phyloP scores from a whole-genome alignment of 2,888 invertebrate species.

The Theodoxus fluviatilis region DNA sequence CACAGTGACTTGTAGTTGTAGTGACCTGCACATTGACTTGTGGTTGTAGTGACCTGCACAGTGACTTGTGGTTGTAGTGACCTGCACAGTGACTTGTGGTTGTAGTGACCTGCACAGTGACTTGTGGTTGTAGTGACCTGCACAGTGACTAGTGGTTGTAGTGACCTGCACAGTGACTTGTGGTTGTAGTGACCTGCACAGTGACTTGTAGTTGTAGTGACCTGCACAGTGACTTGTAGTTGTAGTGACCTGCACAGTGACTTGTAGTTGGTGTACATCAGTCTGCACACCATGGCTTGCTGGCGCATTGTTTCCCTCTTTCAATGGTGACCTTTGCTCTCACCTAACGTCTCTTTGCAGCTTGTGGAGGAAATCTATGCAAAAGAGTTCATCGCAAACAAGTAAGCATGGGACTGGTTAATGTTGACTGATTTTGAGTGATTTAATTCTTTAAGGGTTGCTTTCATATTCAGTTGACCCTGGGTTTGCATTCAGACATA shows the following conservation, averaged over 20 bases:
- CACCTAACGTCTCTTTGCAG: slow-evolving; percentile 37
- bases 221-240: too few relatives aligned
- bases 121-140: too few relatives aligned
- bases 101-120: too few relatives aligned
- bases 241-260: neutral
- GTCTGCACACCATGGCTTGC: neutral
- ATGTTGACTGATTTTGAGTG: neutral
- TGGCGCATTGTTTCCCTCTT: neutral
- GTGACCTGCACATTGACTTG: too few relatives aligned
- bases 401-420: slow-evolving; percentile 69
- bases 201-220: too few relatives aligned
- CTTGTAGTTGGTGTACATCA: neutral
- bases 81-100: too few relatives aligned
- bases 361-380: slow-evolving; percentile 88
- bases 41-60: too few relatives aligned
- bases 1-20: too few relatives aligned
- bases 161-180: too few relatives aligned
- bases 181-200: too few relatives aligned
- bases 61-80: too few relatives aligned
- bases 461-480: neutral
- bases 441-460: neutral
- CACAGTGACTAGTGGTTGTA: too few relatives aligned
- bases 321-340: neutral
- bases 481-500: neutral
- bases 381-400: slow-evolving; percentile 84